A percentile compares a stretch with the other conserved stretches of the same genome.
Evolutionary conservation across 92 coral and sea anemone species (phyloP).

Genomic region (Heteractis magnifica): DNA sequence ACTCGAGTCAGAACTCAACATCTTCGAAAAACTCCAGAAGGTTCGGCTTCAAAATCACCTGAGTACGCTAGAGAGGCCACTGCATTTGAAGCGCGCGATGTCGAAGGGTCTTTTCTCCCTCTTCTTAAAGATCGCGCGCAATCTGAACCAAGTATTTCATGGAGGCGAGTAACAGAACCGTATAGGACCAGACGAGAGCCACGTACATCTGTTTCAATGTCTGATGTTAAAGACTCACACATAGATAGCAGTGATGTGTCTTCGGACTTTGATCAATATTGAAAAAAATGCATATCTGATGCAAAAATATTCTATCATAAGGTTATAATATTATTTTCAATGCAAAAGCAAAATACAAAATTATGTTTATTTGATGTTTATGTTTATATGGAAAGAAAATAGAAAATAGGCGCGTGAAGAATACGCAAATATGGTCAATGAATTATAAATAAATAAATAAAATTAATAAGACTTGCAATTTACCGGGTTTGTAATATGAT

Average conservation of each 20-base stretch:
- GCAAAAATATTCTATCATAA: background rate
- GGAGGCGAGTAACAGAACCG: background rate
- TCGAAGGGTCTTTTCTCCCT: slow-evolving; percentile 23
- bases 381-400: background rate
- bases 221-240: slow-evolving; percentile 38
- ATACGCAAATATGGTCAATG: background rate
- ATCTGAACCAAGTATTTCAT: slow-evolving; percentile 65
- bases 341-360: background rate
- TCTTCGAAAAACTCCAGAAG: slow-evolving; percentile 16
- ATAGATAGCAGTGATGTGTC: slow-evolving; percentile 39
- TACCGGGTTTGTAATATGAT: no score
- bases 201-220: slow-evolving; percentile 49
- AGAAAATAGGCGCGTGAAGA: background rate
- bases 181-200: background rate
- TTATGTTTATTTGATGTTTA: slow-evolving; percentile 8
- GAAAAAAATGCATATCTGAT: background rate
- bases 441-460: background rate
- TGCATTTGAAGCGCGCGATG: slow-evolving; percentile 37
- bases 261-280: slow-evolving; percentile 25
- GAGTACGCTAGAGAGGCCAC: background rate
- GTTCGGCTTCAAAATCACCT: background rate
- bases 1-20: slow-evolving; percentile 2
- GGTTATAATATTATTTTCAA: background rate
- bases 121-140: slow-evolving; percentile 56
- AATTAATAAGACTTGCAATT: background rate